phyloP scores from a whole-genome alignment of 2,113 vertebrate genomes.

The Danio rerio region DNA sequence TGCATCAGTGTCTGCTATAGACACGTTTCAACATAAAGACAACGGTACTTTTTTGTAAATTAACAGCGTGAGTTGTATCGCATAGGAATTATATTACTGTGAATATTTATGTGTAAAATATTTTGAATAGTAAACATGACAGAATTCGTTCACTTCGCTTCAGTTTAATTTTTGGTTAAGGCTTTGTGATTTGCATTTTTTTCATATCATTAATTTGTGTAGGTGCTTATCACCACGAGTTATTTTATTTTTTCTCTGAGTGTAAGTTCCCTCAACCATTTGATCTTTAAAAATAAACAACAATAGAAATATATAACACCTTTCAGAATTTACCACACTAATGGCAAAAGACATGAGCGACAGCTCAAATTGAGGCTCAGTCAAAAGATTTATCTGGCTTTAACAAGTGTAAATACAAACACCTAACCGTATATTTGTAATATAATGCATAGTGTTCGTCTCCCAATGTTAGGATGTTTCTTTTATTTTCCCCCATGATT shows the following conservation, averaged over 20 bases:
- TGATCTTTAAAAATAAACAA: slow-evolving; percentile 2
- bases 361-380: slow-evolving; percentile 13
- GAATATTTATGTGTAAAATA: slow-evolving; percentile 89
- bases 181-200: slow-evolving; percentile 56
- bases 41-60: slow-evolving; percentile 85
- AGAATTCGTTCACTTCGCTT: slow-evolving; percentile 48
- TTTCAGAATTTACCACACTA: background rate
- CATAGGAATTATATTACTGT: slow-evolving; percentile 85
- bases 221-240: slow-evolving; percentile 21
- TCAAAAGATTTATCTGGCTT: slow-evolving; percentile 22
- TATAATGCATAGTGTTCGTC: slow-evolving; percentile 82
- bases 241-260: slow-evolving; percentile 7
- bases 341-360: slow-evolving; percentile 21
- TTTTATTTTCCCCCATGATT: slow-evolving; percentile 79
- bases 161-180: slow-evolving; percentile 42
- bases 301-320: slow-evolving; percentile 4
- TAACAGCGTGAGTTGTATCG: slow-evolving; percentile 83
- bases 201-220: slow-evolving; percentile 28
- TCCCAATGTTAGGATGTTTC: slow-evolving; percentile 77
- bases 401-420: slow-evolving; percentile 62
- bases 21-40: slow-evolving; percentile 54
- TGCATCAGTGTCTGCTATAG: slow-evolving; percentile 57
- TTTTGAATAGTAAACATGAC: slow-evolving; percentile 70
- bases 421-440: slow-evolving; percentile 78
- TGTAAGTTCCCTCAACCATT: slow-evolving; percentile 28